A percentile compares a stretch with the other conserved stretches of the same genome.
phyloP scores from a whole-genome alignment of 2,888 invertebrate genomes.

The Octonoba sinensis region DNA sequence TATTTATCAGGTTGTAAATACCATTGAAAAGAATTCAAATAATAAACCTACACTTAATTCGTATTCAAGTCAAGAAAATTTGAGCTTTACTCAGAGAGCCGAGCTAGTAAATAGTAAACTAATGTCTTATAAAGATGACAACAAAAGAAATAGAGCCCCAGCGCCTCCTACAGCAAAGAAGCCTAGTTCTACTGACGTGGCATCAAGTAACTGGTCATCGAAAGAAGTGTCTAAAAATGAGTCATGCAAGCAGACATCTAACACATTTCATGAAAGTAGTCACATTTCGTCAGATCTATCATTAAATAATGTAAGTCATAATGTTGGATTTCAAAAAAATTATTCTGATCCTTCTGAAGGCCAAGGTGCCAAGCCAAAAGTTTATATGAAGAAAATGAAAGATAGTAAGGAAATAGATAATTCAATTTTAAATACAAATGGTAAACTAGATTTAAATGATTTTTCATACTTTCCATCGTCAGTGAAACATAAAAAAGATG shows the following conservation, averaged over 20 bases:
- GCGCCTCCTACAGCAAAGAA: slow-evolving; percentile 63
- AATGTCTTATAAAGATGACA: slow-evolving; percentile 53
- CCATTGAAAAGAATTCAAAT: slow-evolving; percentile 9
- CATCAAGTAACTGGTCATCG: background rate
- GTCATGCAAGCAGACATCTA: slow-evolving; percentile 4
- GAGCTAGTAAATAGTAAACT: slow-evolving; percentile 59
- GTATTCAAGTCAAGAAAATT: slow-evolving; percentile 48
- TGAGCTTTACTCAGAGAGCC: slow-evolving; percentile 60
- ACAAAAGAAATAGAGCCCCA: slow-evolving; percentile 44
- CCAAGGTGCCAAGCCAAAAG: slow-evolving; percentile 53
- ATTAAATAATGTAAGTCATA: slow-evolving; percentile 13
- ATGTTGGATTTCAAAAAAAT: slow-evolving; percentile 19
- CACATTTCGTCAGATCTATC: slow-evolving; percentile 20
- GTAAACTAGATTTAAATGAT: slow-evolving; percentile 29
- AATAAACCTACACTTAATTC: slow-evolving; percentile 12
- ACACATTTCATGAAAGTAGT: slow-evolving; percentile 14
- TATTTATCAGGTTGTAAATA: slow-evolving; percentile 7
- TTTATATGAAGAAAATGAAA: slow-evolving; percentile 36
- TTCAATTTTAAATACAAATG: slow-evolving; percentile 6
- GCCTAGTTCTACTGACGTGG: slow-evolving; percentile 26
- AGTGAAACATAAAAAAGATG: slow-evolving; percentile 66
- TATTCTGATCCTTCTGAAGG: slow-evolving; percentile 31
- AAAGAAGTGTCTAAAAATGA: slow-evolving; percentile 5
- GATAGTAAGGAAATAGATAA: slow-evolving; percentile 27
- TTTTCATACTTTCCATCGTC: slow-evolving; percentile 27